Evolutionary conservation across 2,113 vertebrate species (phyloP), one percentile per base, ranked within the genome.

Genomic region (Gavia stellata): DNA sequence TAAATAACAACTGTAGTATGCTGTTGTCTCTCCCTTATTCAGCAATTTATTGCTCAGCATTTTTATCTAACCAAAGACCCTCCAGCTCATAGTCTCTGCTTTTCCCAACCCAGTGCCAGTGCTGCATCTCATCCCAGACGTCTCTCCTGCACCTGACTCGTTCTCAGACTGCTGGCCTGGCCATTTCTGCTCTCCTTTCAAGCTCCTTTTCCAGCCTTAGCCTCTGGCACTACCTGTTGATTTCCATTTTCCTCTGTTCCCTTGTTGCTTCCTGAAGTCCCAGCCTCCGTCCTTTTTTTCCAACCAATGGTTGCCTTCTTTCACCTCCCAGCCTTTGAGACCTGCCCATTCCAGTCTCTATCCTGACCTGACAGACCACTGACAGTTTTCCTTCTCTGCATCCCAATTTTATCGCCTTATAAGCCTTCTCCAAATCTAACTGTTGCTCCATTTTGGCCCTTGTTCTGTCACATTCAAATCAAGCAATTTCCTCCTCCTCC

Each of bases 261-360:
- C 12, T 34, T 52, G 7, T 50, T 68, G 7, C 12, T 66, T 47
- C 47, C 38, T 44, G 19, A 62, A 61, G 44, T 42, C 36, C 19
- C 26, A 74, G 7, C 3, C 50, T 50, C 34, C 10, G 3, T n/a
- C 8, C 34, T 52, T 47, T 70, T 74, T 71, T 89, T 38, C 34
- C 16, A 62, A 16, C 2, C 56, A 26, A 2, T 9, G 4, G 14
- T 45, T 0, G 0, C 42, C 4, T 40, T 19, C 42, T 71, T 82
- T 26, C 6, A 23, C 28, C 24, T 70, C 11, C 29, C 70, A 74
- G 26, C 29, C 38, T 38, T 34, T 47, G 36, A 44, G 23, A 71
- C 23, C 13, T 75, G 36, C 9, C 26, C n/a, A 5, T 66, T 66
- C 31, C 23, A 31, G 50, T 7, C 36, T 86, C 83, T n/a, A 33